phyloP scores from a whole-genome alignment of 2,888 invertebrate species.

The Chloroclysta siterata region DNA sequence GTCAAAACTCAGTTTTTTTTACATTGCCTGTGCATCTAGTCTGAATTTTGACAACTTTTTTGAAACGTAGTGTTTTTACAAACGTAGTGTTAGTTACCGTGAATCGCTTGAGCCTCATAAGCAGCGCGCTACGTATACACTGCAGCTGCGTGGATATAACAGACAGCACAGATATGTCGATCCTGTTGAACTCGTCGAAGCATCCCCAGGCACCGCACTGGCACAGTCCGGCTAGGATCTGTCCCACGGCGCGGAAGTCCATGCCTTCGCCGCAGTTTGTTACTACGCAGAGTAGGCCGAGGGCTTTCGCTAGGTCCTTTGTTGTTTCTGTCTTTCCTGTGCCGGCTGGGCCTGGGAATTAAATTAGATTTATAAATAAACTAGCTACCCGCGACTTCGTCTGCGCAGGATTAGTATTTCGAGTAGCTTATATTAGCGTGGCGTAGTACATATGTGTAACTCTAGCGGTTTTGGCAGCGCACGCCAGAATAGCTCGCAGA shows the following conservation, averaged over 20 bases:
- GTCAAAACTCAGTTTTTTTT: too few species aligned
- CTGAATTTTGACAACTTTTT: too few species aligned
- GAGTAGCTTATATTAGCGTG: too few species aligned
- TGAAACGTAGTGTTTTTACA: too few species aligned
- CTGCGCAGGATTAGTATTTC: too few species aligned
- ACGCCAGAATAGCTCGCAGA: too few species aligned
- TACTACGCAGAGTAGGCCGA: slow-evolving; percentile 92
- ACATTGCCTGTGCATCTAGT: too few species aligned
- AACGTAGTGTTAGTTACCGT: slow-evolving; percentile 72
- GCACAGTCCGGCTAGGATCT: slow-evolving; percentile 90
- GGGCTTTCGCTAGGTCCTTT: slow-evolving; percentile 95
- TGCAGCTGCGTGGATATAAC: slow-evolving; percentile 97
- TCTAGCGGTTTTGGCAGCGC: too few species aligned
- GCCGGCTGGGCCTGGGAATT: slow-evolving; percentile 87
- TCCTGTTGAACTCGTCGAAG: slow-evolving; percentile 97
- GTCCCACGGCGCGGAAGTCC: slow-evolving; percentile 91
- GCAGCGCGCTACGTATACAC: slow-evolving; percentile 93
- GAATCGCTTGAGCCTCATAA: slow-evolving; percentile 90
- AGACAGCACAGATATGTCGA: slow-evolving; percentile 95
- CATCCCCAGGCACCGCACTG: slow-evolving; percentile 98
- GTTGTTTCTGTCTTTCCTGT: slow-evolving; percentile 97
- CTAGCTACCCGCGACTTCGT: too few species aligned
- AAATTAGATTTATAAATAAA: neutral
- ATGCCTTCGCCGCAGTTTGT: slow-evolving; percentile 98
- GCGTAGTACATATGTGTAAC: too few species aligned